Conservation (phyloP, 2,888 invertebrate species). For the Mamestra brassicae region DNA sequence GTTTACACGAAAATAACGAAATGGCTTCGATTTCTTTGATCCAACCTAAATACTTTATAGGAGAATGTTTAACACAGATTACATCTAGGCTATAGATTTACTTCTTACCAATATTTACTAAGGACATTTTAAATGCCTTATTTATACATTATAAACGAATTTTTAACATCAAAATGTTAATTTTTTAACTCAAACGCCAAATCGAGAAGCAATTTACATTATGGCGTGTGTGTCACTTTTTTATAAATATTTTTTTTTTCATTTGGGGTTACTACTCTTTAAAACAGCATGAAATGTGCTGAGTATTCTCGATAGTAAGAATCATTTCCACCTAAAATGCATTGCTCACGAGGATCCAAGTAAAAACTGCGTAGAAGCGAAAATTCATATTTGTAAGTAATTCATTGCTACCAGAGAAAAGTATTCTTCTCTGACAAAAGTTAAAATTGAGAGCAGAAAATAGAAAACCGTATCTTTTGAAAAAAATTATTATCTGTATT, state of each 20-base stretch:
- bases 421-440: not conserved
- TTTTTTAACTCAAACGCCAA: conserved; percentile 89
- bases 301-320: conserved; percentile 36
- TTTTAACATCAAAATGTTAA: conserved; percentile 84
- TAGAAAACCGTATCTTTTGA: conserved; percentile 35
- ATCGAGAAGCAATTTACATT: conserved; percentile 90
- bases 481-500: not conserved
- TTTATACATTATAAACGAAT: conserved; percentile 78
- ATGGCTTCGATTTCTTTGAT: conserved; percentile 88
- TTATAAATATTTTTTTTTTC: conserved; percentile 81
- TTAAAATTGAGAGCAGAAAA: not conserved
- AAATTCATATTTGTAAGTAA: not conserved
- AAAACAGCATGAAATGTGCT: not conserved
- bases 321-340: not conserved
- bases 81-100: conserved; percentile 65
- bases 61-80: conserved; percentile 70
- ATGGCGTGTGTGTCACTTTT: conserved; percentile 91
- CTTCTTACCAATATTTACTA: conserved; percentile 87
- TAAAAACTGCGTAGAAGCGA: not conserved
- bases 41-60: conserved; percentile 86
- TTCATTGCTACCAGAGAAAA: not conserved
- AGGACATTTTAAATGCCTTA: conserved; percentile 87
- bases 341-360: not conserved
- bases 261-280: conserved; percentile 61
- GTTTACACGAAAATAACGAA: conserved; percentile 82